Conservation (phyloP, 1,140 invertebrate species). For the Argopecten irradians region DNA sequence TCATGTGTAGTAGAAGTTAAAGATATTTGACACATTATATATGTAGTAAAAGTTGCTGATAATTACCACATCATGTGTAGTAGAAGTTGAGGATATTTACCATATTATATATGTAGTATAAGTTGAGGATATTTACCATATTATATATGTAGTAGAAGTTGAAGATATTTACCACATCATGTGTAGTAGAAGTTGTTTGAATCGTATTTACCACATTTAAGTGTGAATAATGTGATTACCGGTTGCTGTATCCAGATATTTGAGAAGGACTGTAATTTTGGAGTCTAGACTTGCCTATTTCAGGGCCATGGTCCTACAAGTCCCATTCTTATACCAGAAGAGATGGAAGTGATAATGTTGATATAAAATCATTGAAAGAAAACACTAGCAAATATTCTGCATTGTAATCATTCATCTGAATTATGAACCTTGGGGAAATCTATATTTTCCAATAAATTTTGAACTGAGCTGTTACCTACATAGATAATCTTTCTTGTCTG, state of each 20-base stretch:
- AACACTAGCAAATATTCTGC: background rate
- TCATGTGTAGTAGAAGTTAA: background rate
- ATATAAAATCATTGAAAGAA: background rate
- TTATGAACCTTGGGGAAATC: background rate
- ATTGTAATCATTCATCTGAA: background rate
- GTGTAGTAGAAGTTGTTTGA: background rate
- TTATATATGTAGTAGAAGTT: too few relatives aligned
- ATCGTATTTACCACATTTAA: background rate
- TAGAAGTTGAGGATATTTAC: background rate
- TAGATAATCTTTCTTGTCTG: background rate
- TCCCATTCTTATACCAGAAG: background rate
- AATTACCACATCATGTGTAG: background rate
- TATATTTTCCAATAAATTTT: background rate
- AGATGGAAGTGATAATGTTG: background rate
- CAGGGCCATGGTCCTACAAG: background rate
- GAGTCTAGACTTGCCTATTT: background rate
- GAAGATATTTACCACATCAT: background rate
- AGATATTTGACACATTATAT: background rate
- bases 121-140: too few relatives aligned
- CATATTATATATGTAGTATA: background rate
- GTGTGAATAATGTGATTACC: background rate
- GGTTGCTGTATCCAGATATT: background rate
- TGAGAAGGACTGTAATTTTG: constrained; percentile 21
- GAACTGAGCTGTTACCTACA: background rate
- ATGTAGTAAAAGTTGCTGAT: background rate